Percentiles rank a stretch among this genome's conserved stretches.
Conservation (phyloP, 2,113 vertebrate species). For the Rhynchomys soricoides region DNA sequence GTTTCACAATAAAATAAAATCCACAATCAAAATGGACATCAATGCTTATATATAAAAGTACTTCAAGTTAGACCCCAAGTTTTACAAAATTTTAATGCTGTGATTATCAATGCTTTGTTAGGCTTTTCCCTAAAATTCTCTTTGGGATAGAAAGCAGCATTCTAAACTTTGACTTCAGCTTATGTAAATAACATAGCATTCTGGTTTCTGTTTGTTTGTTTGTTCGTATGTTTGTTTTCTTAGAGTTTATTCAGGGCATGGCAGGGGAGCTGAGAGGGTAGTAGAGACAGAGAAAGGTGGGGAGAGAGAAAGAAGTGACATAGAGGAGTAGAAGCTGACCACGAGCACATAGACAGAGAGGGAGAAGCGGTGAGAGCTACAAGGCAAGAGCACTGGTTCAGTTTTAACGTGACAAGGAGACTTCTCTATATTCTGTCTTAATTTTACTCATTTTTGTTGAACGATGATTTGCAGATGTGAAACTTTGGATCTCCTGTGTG, state of each 20-base stretch:
- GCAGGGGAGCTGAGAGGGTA: no score
- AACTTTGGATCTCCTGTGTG: slow-evolving; percentile 24
- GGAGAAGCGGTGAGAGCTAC: no score
- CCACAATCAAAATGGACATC: slow-evolving; percentile 78
- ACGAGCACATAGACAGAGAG: no score
- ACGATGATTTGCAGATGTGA: background rate
- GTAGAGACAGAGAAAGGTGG: no score
- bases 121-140: background rate
- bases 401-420: slow-evolving; percentile 53
- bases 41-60: slow-evolving; percentile 77
- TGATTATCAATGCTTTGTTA: slow-evolving; percentile 67
- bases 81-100: slow-evolving; percentile 75
- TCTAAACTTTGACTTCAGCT: slow-evolving; percentile 53
- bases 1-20: slow-evolving; percentile 83
- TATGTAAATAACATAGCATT: slow-evolving; percentile 37
- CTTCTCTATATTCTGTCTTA: slow-evolving; percentile 41
- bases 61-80: slow-evolving; percentile 69
- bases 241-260: no score
- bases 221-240: no score
- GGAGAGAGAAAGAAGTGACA: no score
- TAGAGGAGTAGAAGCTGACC: no score
- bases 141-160: background rate
- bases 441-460: slow-evolving; percentile 59
- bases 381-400: no score
- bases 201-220: slow-evolving; percentile 49